Evolutionary conservation across 1,140 invertebrate genomes (phyloP).

Genomic region (Cotesia glomerata): DNA sequence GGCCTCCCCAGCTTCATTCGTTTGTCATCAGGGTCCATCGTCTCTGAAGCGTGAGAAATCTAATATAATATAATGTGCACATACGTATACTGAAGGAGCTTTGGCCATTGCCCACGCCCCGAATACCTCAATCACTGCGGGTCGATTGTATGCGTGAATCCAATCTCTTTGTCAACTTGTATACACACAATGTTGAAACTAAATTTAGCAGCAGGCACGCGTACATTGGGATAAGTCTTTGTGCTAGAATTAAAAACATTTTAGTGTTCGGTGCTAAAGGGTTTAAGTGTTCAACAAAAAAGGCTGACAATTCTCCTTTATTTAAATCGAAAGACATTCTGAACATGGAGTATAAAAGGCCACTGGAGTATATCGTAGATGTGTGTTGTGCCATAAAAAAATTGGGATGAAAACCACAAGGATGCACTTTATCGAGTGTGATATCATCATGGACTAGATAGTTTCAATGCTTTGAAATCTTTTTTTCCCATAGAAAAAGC

Average conservation of each 20-base stretch:
- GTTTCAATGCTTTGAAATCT: slow-evolving; percentile 22
- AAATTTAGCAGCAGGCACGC: slow-evolving; percentile 2
- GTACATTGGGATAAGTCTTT: not conserved
- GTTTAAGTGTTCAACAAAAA: no score
- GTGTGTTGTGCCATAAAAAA: not conserved
- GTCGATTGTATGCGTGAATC: slow-evolving; percentile 46
- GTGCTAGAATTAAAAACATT: not conserved
- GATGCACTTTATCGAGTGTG: slow-evolving; percentile 5
- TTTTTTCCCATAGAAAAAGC: not conserved
- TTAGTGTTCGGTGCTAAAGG: no score
- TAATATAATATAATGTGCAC: slow-evolving; percentile 38
- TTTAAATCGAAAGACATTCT: not conserved
- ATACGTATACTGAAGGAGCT: slow-evolving; percentile 38
- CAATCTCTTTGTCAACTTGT: not conserved
- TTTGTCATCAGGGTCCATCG: slow-evolving; percentile 15
- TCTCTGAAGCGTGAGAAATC: slow-evolving; percentile 48
- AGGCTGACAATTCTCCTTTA: no score
- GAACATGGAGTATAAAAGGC: no score
- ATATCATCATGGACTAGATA: slow-evolving; percentile 25
- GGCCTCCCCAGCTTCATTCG: not conserved
- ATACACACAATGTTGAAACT: slow-evolving; percentile 2
- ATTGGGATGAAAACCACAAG: not conserved
- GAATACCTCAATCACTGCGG: slow-evolving; percentile 54
- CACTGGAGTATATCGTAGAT: no score
- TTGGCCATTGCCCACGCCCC: slow-evolving; percentile 42